Evolutionary conservation across 1,140 invertebrate species (phyloP).

Genomic region (Drosophila hydei): DNA sequence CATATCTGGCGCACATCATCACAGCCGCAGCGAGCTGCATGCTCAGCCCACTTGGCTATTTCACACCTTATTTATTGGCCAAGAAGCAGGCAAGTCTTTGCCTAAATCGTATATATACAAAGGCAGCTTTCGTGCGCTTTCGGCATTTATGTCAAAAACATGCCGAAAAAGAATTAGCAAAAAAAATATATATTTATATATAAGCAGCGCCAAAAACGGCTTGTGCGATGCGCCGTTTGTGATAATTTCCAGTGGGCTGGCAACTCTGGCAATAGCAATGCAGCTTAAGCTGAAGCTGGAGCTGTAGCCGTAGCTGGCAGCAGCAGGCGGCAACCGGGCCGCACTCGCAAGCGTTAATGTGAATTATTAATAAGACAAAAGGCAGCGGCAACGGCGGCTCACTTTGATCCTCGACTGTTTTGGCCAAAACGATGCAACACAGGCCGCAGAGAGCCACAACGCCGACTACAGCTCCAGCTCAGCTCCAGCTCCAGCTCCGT

Average conservation of each 20-base stretch:
- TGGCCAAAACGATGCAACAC: conserved; percentile 33
- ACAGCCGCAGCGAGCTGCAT: not conserved
- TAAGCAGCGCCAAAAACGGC: not conserved
- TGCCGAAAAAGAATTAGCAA: conserved; percentile 28
- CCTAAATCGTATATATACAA: not conserved
- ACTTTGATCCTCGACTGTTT: conserved; percentile 58
- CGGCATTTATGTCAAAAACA: conserved; percentile 75
- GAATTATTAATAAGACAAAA: conserved; percentile 84
- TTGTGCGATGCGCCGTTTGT: conserved; percentile 42
- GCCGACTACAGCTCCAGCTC: conserved; percentile 2
- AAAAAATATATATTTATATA: not conserved
- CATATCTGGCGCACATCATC: conserved; percentile 25
- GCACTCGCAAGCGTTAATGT: conserved; percentile 83
- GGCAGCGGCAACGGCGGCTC: conserved; percentile 74
- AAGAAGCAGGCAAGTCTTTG: conserved; percentile 15
- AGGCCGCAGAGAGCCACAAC: not conserved
- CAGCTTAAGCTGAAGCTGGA: not conserved
- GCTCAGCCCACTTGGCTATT: conserved; percentile 72
- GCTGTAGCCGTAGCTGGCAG: conserved; percentile 17
- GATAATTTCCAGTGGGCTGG: conserved; percentile 71
- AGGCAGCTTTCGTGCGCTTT: conserved; percentile 73
- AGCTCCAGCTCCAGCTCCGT: conserved; percentile 15
- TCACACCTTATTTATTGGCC: conserved; percentile 83
- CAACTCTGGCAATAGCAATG: conserved; percentile 55
- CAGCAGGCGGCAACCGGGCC: conserved; percentile 73